A percentile compares a stretch with the other conserved stretches of the same genome.
Evolutionary conservation across 2,888 invertebrate genomes (phyloP).

Genomic region (Drosophila siamana): DNA sequence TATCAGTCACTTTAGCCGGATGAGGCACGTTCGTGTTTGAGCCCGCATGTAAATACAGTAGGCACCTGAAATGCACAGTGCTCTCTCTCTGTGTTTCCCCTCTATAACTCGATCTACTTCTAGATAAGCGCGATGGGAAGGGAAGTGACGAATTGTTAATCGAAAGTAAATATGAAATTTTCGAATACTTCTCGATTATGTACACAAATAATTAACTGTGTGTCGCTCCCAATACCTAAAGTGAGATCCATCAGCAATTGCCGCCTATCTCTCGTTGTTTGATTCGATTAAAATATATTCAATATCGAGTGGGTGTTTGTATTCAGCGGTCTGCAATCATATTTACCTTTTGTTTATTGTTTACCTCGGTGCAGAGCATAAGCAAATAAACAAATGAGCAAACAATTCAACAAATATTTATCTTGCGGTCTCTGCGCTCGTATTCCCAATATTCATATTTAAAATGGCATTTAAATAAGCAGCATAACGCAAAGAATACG

Average conservation of each 20-base stretch:
- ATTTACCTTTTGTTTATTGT: conserved; percentile 8
- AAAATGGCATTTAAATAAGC: conserved; percentile 9
- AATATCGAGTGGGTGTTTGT: background rate
- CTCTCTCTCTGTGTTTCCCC: conserved; percentile 1
- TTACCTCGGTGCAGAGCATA: background rate
- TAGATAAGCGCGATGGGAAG: background rate
- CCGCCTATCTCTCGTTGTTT: background rate
- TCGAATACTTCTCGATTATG: conserved; percentile 7
- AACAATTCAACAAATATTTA: conserved; percentile 33
- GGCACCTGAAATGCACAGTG: conserved; percentile 24
- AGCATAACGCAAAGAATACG: background rate
- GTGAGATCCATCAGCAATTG: conserved; percentile 29
- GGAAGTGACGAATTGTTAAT: conserved; percentile 19
- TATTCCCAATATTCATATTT: conserved; percentile 5
- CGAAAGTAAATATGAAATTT: conserved; percentile 16
- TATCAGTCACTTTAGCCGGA: conserved; percentile 69
- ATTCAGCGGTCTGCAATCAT: background rate
- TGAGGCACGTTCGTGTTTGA: conserved; percentile 48
- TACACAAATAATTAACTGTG: conserved; percentile 45
- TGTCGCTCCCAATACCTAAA: no score
- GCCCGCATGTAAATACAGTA: conserved; percentile 52
- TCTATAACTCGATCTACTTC: background rate
- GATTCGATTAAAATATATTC: background rate
- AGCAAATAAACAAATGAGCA: conserved; percentile 17
- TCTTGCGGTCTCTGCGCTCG: conserved; percentile 11